Evolutionary conservation across 1,140 invertebrate genomes (phyloP), one percentile per base, ranked within the genome.

Genomic region (Proales similis): DNA sequence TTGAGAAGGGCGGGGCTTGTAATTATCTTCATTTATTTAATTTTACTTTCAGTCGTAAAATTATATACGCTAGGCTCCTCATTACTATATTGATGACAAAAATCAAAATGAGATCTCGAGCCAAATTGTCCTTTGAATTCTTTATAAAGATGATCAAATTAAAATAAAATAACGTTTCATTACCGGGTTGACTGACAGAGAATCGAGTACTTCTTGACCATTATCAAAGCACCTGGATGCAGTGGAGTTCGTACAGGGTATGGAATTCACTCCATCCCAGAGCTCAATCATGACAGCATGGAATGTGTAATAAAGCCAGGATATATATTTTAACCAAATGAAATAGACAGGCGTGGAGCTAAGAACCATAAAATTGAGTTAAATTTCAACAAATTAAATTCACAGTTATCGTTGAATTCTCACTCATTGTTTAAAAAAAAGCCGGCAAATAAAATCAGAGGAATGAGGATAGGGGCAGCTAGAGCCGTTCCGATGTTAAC

Each of bases 381-480:
- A 42, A 6, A 29, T 2, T 11, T 3, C 20, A 57, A 24, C n/a
- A 4, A 42, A 57, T 57, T 43, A 19, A 42, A 42, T n/a, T n/a
- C n/a, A n/a, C 17, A 26, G 12, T 1, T 33, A 3, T 2, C n/a
- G n/a, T 29, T 6, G 5, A 0, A 22, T 29, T 11, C 14, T 57
- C 45, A 57, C 51, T 36, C 42, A 24, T 83, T 83, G 71, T 95
- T 95, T 17, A 97, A 77, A 73, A 94, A 95, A 77, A 94, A 96
- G 42, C 92, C 92, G 45, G 90, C 90, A 72, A 95, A 94, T 12
- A 95, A 75, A 71, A 96, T 77, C 71, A 96, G 86, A 0, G 91
- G 90, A 64, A 94, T 88, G 47, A 94, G 84, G 19, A 93, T 79
- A 1, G 90, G 87, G 11, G 90, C 88, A 1, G 87, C 86, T 48